Evolutionary conservation across 2,113 vertebrate species (phyloP), one percentile per base, ranked within the genome.

Genomic region (Cavia porcellus): DNA sequence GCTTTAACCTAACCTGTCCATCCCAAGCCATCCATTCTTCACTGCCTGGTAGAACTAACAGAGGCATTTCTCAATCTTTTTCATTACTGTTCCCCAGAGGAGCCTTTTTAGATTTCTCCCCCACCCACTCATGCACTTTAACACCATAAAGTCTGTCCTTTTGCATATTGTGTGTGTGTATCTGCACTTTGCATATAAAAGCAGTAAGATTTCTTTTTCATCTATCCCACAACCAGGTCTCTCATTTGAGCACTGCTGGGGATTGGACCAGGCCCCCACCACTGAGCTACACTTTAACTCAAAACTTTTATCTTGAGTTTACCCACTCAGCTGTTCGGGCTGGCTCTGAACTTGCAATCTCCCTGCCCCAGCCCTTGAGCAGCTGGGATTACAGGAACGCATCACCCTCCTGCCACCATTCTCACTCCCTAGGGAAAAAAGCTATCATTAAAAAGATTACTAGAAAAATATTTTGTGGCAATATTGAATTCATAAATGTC

Each of bases 401-500:
- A 80, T 47, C 17, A 80, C 10, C 14, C 25, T 7, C 47, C 6
- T 2, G 13, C 12, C 77, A 50, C 14, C 47, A 50, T 35, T 38
- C 79, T 55, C 19, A 30, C 30, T 22, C 7, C 4, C 17, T n/a
- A 28, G 52, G 28, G 57, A 82, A 85, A 77, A 87, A n/a, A n/a
- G 20, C 38, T 81, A n/a, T 38, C 22, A 82, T 68, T 61, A 97
- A 55, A 81, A 61, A 94, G 12, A 47, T 52, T 68, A 91, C 15
- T 66, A 92, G 79, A 74, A 95, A 75, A 84, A 91, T 35, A 81
- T 32, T 86, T 66, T 79, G 52, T 79, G 8, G 30, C 47, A 92
- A 89, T n/a, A 79, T n/a, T 70, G 79, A 89, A 62, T 68, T 81
- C 55, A 92, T 30, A 75, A 57, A 94, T 61, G 82, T 75, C 38